Evolutionary conservation across 2,888 invertebrate genomes (phyloP).

Genomic region (Cephus sareptanus): DNA sequence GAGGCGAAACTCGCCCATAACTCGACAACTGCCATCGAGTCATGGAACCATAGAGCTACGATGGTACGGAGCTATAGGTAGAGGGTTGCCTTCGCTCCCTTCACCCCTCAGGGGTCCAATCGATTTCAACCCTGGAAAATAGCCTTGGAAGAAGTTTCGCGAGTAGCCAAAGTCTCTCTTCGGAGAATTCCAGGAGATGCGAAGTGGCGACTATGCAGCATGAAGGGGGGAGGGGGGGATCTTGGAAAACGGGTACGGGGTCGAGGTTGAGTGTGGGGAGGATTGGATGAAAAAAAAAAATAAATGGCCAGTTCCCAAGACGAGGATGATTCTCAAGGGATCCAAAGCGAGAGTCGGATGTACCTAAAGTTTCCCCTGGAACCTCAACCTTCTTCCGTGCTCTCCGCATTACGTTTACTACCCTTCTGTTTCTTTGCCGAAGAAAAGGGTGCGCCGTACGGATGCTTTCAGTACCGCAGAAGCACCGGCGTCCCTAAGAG

Average conservation of each 20-base stretch:
- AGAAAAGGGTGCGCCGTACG: background rate
- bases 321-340: background rate
- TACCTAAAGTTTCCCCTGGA: background rate
- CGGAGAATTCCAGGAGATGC: background rate
- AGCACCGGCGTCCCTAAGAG: background rate
- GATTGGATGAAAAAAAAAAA: background rate
- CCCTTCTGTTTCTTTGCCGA: background rate
- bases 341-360: background rate
- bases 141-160: background rate
- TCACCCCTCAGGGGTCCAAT: background rate
- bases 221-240: background rate
- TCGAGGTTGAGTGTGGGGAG: background rate
- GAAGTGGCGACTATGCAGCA: background rate
- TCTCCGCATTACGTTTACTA: background rate
- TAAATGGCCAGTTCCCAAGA: background rate
- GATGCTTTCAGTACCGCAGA: background rate
- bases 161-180: background rate
- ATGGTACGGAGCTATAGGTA: background rate
- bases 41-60: background rate
- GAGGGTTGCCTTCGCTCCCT: background rate
- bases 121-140: background rate
- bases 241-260: background rate
- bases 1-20: background rate
- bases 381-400: background rate
- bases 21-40: background rate